Evolutionary conservation across 1,140 invertebrate species (phyloP).

Genomic region (Diorhabda carinulata): DNA sequence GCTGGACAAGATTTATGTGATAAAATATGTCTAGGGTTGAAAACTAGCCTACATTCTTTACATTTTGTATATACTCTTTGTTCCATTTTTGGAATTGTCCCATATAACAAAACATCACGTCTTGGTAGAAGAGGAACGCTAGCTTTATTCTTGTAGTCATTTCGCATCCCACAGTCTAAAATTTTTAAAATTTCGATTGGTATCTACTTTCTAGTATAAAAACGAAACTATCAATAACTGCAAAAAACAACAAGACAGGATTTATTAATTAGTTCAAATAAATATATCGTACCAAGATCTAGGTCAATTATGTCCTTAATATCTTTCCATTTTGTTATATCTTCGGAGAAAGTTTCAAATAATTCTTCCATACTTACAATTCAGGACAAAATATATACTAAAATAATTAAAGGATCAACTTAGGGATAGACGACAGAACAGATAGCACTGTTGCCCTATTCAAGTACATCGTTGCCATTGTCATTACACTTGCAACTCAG

Average conservation of each 20-base stretch:
- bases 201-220: neutral
- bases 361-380: slow-evolving; percentile 27
- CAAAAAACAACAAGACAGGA: neutral
- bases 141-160: slow-evolving; percentile 21
- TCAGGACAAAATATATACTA: slow-evolving; percentile 1
- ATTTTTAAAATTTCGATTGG: neutral
- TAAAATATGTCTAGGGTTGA: slow-evolving; percentile 33
- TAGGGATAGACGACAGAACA: neutral
- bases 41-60: slow-evolving; percentile 35
- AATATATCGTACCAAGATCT: slow-evolving; percentile 9
- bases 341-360: slow-evolving; percentile 23
- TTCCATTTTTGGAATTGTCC: slow-evolving; percentile 39
- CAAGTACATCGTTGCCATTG: neutral
- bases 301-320: slow-evolving; percentile 22
- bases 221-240: neutral
- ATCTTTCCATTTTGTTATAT: slow-evolving; percentile 23
- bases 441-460: neutral
- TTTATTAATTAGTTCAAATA: neutral
- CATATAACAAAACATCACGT: slow-evolving; percentile 34
- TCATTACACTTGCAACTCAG: neutral
- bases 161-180: slow-evolving; percentile 1
- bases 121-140: slow-evolving; percentile 34
- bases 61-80: slow-evolving; percentile 33
- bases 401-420: neutral
- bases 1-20: slow-evolving; percentile 33